Evolutionary conservation across 2,888 invertebrate species (phyloP), one percentile per base, ranked within the genome.

Genomic region (Papilio elwesi): DNA sequence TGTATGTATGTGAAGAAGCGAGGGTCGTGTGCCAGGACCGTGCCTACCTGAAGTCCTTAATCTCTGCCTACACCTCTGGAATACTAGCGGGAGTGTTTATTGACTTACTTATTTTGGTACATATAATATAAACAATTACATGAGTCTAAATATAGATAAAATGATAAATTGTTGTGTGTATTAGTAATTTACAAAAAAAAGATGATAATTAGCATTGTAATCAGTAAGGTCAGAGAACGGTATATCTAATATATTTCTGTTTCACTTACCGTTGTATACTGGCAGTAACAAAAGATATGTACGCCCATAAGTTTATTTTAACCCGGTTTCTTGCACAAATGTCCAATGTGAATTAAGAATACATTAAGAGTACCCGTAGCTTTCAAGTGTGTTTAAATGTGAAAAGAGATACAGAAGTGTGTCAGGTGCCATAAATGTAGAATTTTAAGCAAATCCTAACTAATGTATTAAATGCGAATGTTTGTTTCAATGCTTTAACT

Each of bases 171-270:
- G 12, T 59, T 38, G 36, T 57, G 11, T 0, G 11, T 26, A 16
- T 55, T 36, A 36, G n/a, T 38, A 57, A 36, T 57, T n/a, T 38
- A 38, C 36, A 9, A 43, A 59, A 57, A 59, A 59, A 59, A 10
- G 36, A 36, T 57, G 57, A 59, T 59, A n/a, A 38, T 59, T 59
- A 59, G 11, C 59, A n/a, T n/a, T 38, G 26, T 26, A 38, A 38
- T 59, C 59, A 38, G 59, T 7, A 36, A 26, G 26, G 57, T 13
- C 57, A 59, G 38, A 59, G 36, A 59, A 59, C 59, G 9, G 59
- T 59, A 59, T n/a, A 12, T 59, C n/a, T 38, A 38, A 59, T 59
- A 38, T 59, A 13, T 59, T 38, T 59, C 38, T 57, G 36, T 59
- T 38, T 57, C 26, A 59, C 38, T 38, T 59, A 59, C 59, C 38